Evolutionary conservation across 2,888 invertebrate genomes (phyloP).

Genomic region (Philonicus albiceps): DNA sequence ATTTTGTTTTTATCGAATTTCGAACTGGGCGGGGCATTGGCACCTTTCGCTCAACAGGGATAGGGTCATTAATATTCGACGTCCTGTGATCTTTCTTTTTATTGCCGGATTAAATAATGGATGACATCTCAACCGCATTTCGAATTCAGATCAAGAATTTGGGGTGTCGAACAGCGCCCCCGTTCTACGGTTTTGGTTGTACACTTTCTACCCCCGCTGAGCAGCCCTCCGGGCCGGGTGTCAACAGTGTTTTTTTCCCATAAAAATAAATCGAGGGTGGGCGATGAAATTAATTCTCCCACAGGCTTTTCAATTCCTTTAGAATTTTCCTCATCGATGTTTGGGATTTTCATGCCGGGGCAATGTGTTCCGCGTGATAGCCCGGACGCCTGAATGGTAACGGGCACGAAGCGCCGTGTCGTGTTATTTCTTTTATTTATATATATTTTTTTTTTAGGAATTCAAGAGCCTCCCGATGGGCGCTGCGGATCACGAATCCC

Average conservation of each 20-base stretch:
- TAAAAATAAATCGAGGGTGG: constrained; percentile 37
- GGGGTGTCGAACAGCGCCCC: not conserved
- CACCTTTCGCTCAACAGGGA: constrained; percentile 28
- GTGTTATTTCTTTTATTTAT: constrained; percentile 23
- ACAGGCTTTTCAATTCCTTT: constrained; percentile 37
- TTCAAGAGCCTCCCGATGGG: not conserved
- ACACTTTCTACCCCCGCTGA: not conserved
- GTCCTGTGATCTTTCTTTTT: constrained; percentile 41
- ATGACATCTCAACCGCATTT: constrained; percentile 42
- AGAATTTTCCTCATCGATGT: constrained; percentile 27
- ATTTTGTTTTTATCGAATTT: constrained; percentile 33
- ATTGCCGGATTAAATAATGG: constrained; percentile 42
- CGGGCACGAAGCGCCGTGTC: not conserved
- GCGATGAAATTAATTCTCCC: constrained; percentile 35
- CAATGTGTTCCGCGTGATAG: constrained; percentile 7
- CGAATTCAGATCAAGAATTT: constrained; percentile 43
- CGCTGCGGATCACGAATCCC: not conserved
- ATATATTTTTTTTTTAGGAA: constrained; percentile 17
- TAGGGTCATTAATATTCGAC: constrained; percentile 37
- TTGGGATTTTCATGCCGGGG: not conserved
- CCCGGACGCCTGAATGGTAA: not conserved
- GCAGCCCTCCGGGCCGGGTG: not conserved
- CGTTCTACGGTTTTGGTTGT: too few relatives aligned
- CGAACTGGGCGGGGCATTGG: not conserved
- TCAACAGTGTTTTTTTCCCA: constrained; percentile 33